Evolutionary conservation across 2,888 invertebrate genomes (phyloP).

Genomic region (Desoria tigrina): DNA sequence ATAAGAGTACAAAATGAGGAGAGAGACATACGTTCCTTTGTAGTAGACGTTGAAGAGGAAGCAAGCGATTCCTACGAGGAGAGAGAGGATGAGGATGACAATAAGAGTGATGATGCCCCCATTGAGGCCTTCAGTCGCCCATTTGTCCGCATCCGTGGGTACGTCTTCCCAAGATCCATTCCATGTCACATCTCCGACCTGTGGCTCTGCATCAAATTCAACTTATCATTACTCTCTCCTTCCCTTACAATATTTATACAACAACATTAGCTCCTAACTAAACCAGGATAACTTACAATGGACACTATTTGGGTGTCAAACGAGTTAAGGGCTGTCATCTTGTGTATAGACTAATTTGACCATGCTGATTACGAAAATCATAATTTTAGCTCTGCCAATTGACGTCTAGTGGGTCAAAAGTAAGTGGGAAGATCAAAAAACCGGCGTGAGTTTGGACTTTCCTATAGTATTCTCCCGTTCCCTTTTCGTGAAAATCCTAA

Average conservation of each 20-base stretch:
- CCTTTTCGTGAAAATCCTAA: no score
- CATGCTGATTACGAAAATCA: no score
- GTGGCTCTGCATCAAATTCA: conserved; percentile 8
- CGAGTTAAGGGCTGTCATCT: no score
- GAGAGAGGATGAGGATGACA: conserved; percentile 36
- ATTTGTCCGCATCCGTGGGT: conserved; percentile 21
- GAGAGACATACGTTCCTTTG: conserved; percentile 12
- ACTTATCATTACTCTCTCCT: neutral
- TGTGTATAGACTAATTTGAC: neutral
- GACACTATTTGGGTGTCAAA: no score
- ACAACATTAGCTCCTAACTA: neutral
- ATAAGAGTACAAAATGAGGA: no score
- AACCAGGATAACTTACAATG: no score
- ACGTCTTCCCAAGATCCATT: conserved; percentile 41
- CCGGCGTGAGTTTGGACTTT: no score
- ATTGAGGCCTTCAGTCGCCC: conserved; percentile 20
- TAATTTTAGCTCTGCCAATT: no score
- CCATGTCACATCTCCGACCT: conserved; percentile 29
- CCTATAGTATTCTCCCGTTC: no score
- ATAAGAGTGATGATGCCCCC: conserved; percentile 41
- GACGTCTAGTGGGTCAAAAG: no score
- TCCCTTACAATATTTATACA: neutral
- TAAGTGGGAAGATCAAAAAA: no score
- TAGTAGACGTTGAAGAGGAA: conserved; percentile 44
- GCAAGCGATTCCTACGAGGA: conserved; percentile 31